Base-by-base conservation (phyloP, 2,797 vertebrate species). In the Ciconia nigra region DNA sequence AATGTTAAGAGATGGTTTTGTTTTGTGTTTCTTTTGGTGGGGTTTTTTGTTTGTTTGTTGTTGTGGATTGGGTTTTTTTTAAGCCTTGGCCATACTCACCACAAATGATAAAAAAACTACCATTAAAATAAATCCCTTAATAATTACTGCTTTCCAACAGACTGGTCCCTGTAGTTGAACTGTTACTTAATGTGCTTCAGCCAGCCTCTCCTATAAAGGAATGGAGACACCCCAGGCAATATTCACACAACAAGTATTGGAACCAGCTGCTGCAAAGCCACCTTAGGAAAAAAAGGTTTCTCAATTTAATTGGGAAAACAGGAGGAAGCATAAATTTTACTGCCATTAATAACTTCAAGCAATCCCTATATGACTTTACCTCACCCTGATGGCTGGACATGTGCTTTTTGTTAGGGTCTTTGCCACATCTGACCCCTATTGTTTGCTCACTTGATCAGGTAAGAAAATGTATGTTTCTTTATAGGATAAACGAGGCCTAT, bases 291-390 rank as follows among this genome's bases (percentile, higher is more conserved):
- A 98, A 97, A 98, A 97, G 96, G 96, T 97, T 99, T 98, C 98
- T 97, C 97, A 97, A 97, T 98, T 99, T 99, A 99, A 99, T 99
- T 99, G 98, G 98, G 98, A 99, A 99, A 99, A 99, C 99, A 99
- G 98, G 98, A 99, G 99, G 99, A 99, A 99, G 98, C 98, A 99
- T 99, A 99, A 99, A 99, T 99, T 99, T 99, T 99, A 99, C 99
- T 99, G 98, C 99, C 98, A 99, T 99, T 99, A 99, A 99, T 99
- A 99, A 99, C 98, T 99, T 98, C 97, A 98, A 99, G 99, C 98
- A 98, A 97, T 98, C 97, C 95, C 41, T 97, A 98, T 98, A 96
- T 97, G 98, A 97, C 98, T 98, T 98, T 97, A 97, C 98, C 96
- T 94, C 96, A 98, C 97, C 95, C 97, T 96, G 91, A 98, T 94